Evolutionary conservation across 2,797 vertebrate genomes (phyloP).

Genomic region (Apodemus agrarius): DNA sequence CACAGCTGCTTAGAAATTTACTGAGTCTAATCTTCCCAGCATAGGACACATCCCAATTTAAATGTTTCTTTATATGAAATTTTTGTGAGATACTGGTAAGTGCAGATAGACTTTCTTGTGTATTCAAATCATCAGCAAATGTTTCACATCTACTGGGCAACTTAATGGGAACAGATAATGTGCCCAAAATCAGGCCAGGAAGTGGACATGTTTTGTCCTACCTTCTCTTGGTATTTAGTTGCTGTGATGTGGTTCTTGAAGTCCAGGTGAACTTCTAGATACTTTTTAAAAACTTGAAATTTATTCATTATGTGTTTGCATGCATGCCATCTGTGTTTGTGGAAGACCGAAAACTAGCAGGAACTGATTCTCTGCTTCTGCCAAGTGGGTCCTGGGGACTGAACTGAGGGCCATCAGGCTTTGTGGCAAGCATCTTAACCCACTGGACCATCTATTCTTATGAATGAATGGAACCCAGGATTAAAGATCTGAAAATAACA

Average conservation of each 20-base stretch:
- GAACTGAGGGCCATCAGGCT: not conserved
- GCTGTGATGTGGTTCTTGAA: not conserved
- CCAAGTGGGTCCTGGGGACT: too few species aligned
- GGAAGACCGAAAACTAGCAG: not conserved
- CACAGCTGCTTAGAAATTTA: not conserved
- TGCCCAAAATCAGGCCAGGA: not conserved
- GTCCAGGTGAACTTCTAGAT: not conserved
- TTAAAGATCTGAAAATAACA: constrained; percentile 12
- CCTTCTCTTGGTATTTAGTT: not conserved
- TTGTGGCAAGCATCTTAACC: not conserved
- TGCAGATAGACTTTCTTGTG: not conserved
- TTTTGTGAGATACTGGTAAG: constrained; percentile 39
- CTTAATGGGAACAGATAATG: not conserved
- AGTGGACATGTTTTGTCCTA: constrained; percentile 6
- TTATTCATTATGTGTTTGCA: not conserved
- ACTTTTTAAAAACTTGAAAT: not conserved
- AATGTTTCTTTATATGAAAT: not conserved
- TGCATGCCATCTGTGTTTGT: not conserved
- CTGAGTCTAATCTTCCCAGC: not conserved
- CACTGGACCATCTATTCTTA: constrained; percentile 4
- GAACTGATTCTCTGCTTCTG: not conserved
- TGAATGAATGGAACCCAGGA: not conserved
- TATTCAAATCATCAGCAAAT: constrained; percentile 36
- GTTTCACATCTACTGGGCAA: not conserved
- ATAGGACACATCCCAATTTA: not conserved